Percentiles rank a stretch among this genome's conserved stretches.
Conservation (phyloP, 2,113 vertebrate species). For the Athene noctua region DNA sequence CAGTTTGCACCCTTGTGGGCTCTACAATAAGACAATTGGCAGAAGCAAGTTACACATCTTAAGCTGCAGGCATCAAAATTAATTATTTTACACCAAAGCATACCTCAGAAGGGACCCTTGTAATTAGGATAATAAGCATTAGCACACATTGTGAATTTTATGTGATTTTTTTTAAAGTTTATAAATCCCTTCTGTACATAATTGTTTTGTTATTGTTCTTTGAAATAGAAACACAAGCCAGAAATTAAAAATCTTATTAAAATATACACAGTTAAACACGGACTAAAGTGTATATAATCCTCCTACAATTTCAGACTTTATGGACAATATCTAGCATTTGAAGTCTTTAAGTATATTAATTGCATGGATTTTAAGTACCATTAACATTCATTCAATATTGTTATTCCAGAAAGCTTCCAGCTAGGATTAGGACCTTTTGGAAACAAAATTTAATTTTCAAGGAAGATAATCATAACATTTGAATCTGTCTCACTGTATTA, state of each 20-base stretch:
- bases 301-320: slow-evolving; percentile 11
- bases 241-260: slow-evolving; percentile 51
- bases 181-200: slow-evolving; percentile 33
- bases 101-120: slow-evolving; percentile 40
- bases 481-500: slow-evolving; percentile 15
- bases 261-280: neutral
- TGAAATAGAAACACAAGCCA: slow-evolving; percentile 30
- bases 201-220: slow-evolving; percentile 1
- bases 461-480: slow-evolving; percentile 21
- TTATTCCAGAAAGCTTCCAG: slow-evolving; percentile 54
- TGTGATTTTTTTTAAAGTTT: neutral
- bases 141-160: slow-evolving; percentile 25
- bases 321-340: slow-evolving; percentile 21
- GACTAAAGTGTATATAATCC: neutral
- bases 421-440: slow-evolving; percentile 49
- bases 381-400: slow-evolving; percentile 23
- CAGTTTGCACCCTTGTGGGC: slow-evolving; percentile 24
- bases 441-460: slow-evolving; percentile 53
- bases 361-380: slow-evolving; percentile 38
- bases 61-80: slow-evolving; percentile 57
- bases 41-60: slow-evolving; percentile 33
- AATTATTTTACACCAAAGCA: slow-evolving; percentile 44
- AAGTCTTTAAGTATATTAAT: slow-evolving; percentile 46
- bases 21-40: slow-evolving; percentile 14
- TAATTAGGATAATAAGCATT: slow-evolving; percentile 61